Evolutionary conservation across 2,888 invertebrate species (phyloP), one percentile per base, ranked within the genome.

Genomic region (Eugnorisma glareosa): DNA sequence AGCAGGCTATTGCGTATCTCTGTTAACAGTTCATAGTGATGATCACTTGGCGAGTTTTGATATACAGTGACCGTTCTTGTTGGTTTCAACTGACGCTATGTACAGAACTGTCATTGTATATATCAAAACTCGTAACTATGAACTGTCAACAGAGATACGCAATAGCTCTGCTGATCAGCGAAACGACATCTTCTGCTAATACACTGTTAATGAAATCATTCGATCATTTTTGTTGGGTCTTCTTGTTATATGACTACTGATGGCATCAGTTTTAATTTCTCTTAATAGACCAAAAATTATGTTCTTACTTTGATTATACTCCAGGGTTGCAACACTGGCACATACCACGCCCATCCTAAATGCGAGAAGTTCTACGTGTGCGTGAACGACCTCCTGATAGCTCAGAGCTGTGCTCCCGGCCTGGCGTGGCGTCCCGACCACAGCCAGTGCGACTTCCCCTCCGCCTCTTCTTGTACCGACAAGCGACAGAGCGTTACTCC

Each of bases 321-420:
- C 35, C 63, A 97, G 97, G 92, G 91, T 7, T 98, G 98, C 91
- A 94, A 95, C n/a, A 97, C 97, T 54, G 98, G 98, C 0, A 97
- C 98, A 15, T 98, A 98, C 92, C 98, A 98, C 90, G 96, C 98
- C 0, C 98, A 98, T 89, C 97, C 97, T 0, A 97, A 97, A 70
- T 99, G 98, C 89, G 97, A 97, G 74, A 97, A 97, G 88, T 98
- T 98, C 93, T 98, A 98, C 89, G 97, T 98, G 35, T 99, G 99
- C 91, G 98, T 98, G 18, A 98, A 98, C 92, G 97, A 97, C 0
- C 94, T 97, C n/a, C 94, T 98, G 71, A 97, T 98, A 5, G 94
- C 97, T 0, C 98, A 98, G 89, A 97, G 97, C 75, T 99, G 99
- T 90, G 98, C 98, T 0, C 97, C 98, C 0, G 98, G 98, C 1